These are phyloP conservation scores for Amphipyra berbera DNA, from an alignment of 2,888 invertebrate genomes.

Conservation along the genomic window DNA sequence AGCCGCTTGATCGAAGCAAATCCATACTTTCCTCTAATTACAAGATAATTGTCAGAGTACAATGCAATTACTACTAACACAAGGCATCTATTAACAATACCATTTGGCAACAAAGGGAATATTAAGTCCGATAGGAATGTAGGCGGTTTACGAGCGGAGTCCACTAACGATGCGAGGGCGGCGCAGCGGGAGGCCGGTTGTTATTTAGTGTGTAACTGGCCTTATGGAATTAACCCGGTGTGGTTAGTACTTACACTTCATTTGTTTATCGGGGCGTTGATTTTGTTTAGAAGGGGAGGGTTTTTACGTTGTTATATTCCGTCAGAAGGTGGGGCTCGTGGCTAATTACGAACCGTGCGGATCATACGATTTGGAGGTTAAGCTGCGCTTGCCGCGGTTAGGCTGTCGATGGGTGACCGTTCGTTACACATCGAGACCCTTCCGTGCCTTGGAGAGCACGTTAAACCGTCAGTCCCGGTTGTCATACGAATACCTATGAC, in stretches of 20 bases:
- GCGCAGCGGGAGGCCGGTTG: conserved; percentile 43
- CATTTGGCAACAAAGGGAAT: conserved; percentile 68
- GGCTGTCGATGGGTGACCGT: no score
- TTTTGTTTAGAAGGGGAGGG: conserved; percentile 1
- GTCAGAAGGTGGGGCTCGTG: background rate
- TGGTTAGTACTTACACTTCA: conserved; percentile 28
- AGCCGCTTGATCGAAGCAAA: no score
- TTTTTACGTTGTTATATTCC: background rate
- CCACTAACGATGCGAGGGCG: conserved; percentile 55
- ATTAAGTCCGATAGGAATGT: conserved; percentile 63
- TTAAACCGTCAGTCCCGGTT: no score
- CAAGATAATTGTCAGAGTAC: conserved; percentile 22
- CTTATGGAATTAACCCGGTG: conserved; percentile 50
- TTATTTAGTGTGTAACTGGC: conserved; percentile 58
- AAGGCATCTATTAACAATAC: conserved; percentile 64
- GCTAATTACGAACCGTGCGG: no score
- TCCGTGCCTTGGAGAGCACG: no score
- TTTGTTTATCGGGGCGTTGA: conserved; percentile 37
- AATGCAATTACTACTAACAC: conserved; percentile 31
- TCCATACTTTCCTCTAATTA: conserved; percentile 1
- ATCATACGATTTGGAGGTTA: no score
- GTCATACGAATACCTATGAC: no score
- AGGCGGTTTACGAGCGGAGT: conserved; percentile 56
- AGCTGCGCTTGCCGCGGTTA: no score
- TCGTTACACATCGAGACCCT: no score